Evolutionary conservation across 2,888 invertebrate species (phyloP).

Genomic region (Lycophotia porphyrea): DNA sequence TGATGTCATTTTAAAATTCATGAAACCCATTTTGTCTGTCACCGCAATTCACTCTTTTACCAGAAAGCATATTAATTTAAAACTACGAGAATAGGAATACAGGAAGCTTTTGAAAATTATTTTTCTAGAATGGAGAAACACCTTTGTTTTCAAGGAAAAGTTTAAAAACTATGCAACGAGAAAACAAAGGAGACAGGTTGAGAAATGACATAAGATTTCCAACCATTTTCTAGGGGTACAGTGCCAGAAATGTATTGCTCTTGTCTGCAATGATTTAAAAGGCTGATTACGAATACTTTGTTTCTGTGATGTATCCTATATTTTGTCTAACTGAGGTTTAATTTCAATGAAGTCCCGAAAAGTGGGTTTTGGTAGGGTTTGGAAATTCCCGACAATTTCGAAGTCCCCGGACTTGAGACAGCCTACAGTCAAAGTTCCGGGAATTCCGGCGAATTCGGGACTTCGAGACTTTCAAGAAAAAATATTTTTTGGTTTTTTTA

Average conservation of each 20-base stretch:
- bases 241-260: conserved; percentile 28
- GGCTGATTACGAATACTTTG: conserved; percentile 4
- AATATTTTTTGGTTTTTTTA: too few species aligned
- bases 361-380: too few species aligned
- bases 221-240: conserved; percentile 8
- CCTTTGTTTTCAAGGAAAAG: conserved; percentile 10
- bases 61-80: not conserved
- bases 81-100: not conserved
- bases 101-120: not conserved
- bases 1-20: not conserved
- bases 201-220: conserved; percentile 33
- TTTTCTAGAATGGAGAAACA: not conserved
- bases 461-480: too few species aligned
- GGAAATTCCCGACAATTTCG: too few species aligned
- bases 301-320: not conserved
- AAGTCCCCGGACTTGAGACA: too few species aligned
- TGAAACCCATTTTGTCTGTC: not conserved
- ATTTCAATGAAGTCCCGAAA: not conserved
- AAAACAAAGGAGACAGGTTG: conserved; percentile 26
- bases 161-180: conserved; percentile 21
- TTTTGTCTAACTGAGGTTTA: not conserved
- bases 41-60: too few species aligned
- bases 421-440: too few species aligned
- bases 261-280: conserved; percentile 8
- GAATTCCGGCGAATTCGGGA: too few species aligned